A percentile compares a stretch with the other conserved stretches of the same genome.
Conservation (phyloP, 37 sponge, comb jelly and placozoan genomes). For the Haliclona indistincta region DNA sequence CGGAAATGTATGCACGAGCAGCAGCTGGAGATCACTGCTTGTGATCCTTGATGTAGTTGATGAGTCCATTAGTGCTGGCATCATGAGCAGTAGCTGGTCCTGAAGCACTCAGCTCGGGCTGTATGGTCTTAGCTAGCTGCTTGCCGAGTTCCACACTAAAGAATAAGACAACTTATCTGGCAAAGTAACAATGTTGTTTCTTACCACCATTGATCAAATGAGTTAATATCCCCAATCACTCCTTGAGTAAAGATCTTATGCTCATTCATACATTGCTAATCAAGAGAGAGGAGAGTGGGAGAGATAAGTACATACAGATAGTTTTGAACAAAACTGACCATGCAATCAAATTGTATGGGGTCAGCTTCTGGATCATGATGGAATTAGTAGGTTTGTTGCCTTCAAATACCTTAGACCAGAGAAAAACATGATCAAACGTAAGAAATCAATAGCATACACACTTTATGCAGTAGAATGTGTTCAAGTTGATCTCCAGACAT, state of each 20-base stretch:
- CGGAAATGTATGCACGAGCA: too few species aligned
- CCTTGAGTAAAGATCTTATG: conserved; percentile 99
- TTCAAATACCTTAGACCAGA: conserved; percentile 95
- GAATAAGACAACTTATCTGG: not conserved
- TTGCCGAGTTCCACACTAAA: conserved; percentile 97
- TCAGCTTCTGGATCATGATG: conserved; percentile 85
- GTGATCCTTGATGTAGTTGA: conserved; percentile 93
- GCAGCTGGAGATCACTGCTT: too few species aligned
- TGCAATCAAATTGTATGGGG: conserved; percentile 91
- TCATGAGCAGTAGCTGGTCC: conserved; percentile 75
- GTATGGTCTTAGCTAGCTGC: conserved; percentile 96
- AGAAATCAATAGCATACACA: too few species aligned
- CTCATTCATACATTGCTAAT: too few species aligned
- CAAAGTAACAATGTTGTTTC: conserved; percentile 12
- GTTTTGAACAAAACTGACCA: too few species aligned
- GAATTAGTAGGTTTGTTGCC: conserved; percentile 98
- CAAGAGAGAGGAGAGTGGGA: not conserved
- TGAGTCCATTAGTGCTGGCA: conserved; percentile 96
- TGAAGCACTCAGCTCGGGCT: conserved; percentile 82
- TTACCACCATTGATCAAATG: conserved; percentile 98
- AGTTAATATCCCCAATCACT: conserved; percentile 98
- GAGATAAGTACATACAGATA: too few species aligned
- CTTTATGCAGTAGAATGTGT: conserved; percentile 88
- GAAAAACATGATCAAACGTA: too few species aligned
- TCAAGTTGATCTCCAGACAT: conserved; percentile 60